phyloP scores from a whole-genome alignment of 2,888 invertebrate species.

The Hirtodrosophila alboralis region DNA sequence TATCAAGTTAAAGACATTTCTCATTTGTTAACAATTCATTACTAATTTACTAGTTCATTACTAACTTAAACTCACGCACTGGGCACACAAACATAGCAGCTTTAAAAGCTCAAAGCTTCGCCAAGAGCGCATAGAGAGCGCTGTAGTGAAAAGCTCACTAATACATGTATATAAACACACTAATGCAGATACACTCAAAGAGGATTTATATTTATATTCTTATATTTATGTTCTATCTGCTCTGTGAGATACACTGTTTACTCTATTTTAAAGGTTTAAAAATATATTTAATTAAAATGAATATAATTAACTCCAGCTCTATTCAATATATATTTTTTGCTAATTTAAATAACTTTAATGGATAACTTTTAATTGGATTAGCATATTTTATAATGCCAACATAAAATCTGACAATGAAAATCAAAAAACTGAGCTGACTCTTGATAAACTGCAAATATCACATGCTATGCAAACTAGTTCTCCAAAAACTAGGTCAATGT shows the following conservation, averaged over 20 bases:
- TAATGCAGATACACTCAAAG: too few relatives aligned
- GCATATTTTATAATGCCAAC: neutral
- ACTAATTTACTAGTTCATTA: too few relatives aligned
- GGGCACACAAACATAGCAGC: too few relatives aligned
- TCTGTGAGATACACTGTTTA: too few relatives aligned
- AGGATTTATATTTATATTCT: neutral
- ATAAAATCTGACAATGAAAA: constrained; percentile 40
- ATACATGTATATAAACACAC: neutral
- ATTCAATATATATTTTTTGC: too few relatives aligned
- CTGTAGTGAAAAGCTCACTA: neutral
- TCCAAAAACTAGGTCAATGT: constrained; percentile 39
- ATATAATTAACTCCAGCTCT: too few relatives aligned
- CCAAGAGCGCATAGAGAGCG: neutral
- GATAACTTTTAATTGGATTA: constrained; percentile 1
- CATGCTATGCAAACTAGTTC: constrained; percentile 34
- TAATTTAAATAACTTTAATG: too few relatives aligned
- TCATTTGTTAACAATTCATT: neutral
- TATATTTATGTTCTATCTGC: too few relatives aligned
- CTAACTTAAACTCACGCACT: too few relatives aligned
- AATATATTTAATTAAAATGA: too few relatives aligned
- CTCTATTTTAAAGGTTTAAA: too few relatives aligned
- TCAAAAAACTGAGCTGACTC: constrained; percentile 8
- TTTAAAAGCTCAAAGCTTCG: neutral
- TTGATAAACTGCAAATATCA: constrained; percentile 6
- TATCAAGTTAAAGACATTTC: too few relatives aligned